Base-by-base conservation (phyloP, 2,797 vertebrate genomes). In the Eupleurogrammus muticus region DNA sequence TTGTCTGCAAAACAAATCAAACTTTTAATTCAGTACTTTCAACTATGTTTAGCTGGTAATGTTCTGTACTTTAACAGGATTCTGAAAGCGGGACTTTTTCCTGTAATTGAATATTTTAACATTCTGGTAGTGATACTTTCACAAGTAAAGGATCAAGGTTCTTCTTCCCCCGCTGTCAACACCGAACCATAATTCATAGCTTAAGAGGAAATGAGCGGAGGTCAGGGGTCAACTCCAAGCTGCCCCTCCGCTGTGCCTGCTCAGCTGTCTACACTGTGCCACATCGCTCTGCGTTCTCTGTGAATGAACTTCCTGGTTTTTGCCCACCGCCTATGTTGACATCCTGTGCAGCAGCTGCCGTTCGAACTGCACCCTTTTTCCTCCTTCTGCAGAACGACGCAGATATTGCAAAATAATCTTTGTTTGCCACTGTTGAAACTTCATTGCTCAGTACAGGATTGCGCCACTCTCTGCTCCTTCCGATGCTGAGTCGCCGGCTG, bases 291-390 rank as follows among this genome's bases (percentile, higher is more conserved):
- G 6, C 64, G 67, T 67, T 78, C 70, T 72, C 66, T 1, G 20
- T 19, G 5, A 54, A 73, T 66, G 53, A 52, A 62, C 38, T 75
- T 73, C 65, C 40, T 28, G 36, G 48, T 70, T 54, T 60, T n/a
- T 76, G 49, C n/a, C 59, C 70, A 63, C 5, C 19, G 54, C 14
- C 36, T 47, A 47, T 19, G 9, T 20, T 47, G 44, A 47, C n/a
- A 47, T 11, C n/a, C 8, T 47, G 9, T 47, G 44, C 9, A 47
- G 7, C 44, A 51, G 36, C 4, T 77, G 21, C 14, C 35, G 17
- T 20, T 59, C 20, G 23, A 56, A 54, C 51, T 46, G 17, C 9
- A 24, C 2, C 19, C 9, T 5, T 6, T 49, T 13, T 61, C 16
- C n/a, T 54, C 16, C 16, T 20, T 70, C 8, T 19, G 16, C 8